phyloP scores from a whole-genome alignment of 2,113 vertebrate genomes.

The Clarias magur region DNA sequence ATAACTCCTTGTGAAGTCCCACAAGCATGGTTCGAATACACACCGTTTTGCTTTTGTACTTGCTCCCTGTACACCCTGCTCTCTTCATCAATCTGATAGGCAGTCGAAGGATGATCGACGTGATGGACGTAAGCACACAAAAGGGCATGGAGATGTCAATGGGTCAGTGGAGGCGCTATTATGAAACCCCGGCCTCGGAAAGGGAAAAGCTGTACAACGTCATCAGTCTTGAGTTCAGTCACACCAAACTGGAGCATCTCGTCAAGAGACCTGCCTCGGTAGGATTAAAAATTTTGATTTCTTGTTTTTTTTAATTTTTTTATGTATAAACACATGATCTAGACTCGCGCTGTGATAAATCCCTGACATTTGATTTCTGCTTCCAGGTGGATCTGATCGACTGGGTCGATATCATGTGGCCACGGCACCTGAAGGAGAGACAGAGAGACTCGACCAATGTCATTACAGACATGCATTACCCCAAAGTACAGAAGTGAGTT shows the following conservation, averaged over 20 bases:
- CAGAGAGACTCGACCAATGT: constrained; percentile 96
- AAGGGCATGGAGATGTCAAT: constrained; percentile 99
- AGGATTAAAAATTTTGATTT: constrained; percentile 3
- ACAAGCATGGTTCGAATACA: too few species aligned
- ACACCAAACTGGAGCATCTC: constrained; percentile 93
- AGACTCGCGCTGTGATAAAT: not conserved
- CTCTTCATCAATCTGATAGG: constrained; percentile 68
- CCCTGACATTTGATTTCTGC: not conserved
- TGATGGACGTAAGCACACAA: constrained; percentile 98
- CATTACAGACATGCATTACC: constrained; percentile 98
- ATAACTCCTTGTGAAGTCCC: not conserved
- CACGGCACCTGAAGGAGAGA: constrained; percentile 93
- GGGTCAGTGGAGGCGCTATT: constrained; percentile 97
- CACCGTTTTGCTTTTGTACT: not conserved
- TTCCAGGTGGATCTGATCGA: constrained; percentile 94
- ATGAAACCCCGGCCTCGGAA: constrained; percentile 89
- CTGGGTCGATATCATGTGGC: constrained; percentile 99
- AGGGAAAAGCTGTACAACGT: constrained; percentile 97
- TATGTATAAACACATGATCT: not conserved
- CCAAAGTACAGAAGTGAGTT: constrained; percentile 96
- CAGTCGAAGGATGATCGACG: constrained; percentile 92
- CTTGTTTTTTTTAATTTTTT: too few species aligned
- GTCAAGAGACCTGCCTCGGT: constrained; percentile 95
- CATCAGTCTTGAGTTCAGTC: constrained; percentile 97
- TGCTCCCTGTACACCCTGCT: too few species aligned